These are phyloP conservation scores for Drosophila recens DNA, from an alignment of 2,888 invertebrate genomes.

Conservation along the genomic window DNA sequence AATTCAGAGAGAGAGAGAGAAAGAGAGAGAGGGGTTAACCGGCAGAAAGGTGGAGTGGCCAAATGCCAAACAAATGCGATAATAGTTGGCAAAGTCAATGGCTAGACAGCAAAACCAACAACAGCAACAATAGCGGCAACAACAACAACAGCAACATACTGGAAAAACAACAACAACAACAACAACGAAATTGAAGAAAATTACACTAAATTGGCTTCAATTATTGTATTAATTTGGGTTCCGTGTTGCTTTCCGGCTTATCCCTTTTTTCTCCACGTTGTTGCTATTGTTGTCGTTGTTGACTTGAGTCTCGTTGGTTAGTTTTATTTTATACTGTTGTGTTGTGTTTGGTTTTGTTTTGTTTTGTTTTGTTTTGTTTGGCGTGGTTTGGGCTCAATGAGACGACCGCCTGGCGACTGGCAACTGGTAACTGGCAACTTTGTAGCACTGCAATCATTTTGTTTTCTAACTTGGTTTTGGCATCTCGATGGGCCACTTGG, in stretches of 20 bases:
- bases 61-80: slow-evolving; percentile 79
- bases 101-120: slow-evolving; percentile 68
- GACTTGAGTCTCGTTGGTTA: slow-evolving; percentile 45
- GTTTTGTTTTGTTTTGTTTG: slow-evolving; percentile 37
- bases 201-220: slow-evolving; percentile 85
- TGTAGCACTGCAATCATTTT: slow-evolving; percentile 65
- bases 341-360: slow-evolving; percentile 16
- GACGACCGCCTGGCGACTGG: slow-evolving; percentile 50
- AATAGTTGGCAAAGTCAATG: slow-evolving; percentile 78
- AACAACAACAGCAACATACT: slow-evolving; percentile 26
- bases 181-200: slow-evolving; percentile 81
- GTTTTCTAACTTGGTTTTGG: slow-evolving; percentile 76
- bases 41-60: slow-evolving; percentile 46
- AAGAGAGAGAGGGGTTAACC: neutral
- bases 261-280: slow-evolving; percentile 72
- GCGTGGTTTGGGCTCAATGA: slow-evolving; percentile 26
- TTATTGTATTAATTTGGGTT: slow-evolving; percentile 85
- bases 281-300: slow-evolving; percentile 30
- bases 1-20: neutral
- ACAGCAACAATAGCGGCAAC: slow-evolving; percentile 34
- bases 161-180: slow-evolving; percentile 36
- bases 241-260: slow-evolving; percentile 84
- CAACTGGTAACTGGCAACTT: slow-evolving; percentile 33
- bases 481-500: slow-evolving; percentile 72
- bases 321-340: slow-evolving; percentile 12